phyloP scores from a whole-genome alignment of 2,888 invertebrate genomes.

The Polydrusus cervinus region DNA sequence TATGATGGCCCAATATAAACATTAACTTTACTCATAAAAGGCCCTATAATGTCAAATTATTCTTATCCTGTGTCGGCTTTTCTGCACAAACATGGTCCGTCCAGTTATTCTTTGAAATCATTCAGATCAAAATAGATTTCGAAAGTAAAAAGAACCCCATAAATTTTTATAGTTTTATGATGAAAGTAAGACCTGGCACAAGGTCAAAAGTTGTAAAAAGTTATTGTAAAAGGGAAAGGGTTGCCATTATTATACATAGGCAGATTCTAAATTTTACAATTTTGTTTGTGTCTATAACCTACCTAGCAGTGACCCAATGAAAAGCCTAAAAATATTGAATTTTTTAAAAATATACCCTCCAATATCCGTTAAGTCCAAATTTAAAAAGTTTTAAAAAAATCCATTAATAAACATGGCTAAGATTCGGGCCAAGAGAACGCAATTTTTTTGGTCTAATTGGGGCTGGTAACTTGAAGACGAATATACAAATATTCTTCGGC shows the following conservation, averaged over 20 bases:
- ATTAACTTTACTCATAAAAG: constrained; percentile 30
- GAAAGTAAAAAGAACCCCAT: constrained; percentile 30
- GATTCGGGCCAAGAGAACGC: too few species aligned
- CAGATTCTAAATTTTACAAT: too few species aligned
- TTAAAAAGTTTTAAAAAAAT: too few species aligned
- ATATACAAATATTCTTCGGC: too few species aligned
- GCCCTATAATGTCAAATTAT: constrained; percentile 22
- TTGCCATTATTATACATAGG: constrained; percentile 23
- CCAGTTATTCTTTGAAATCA: constrained; percentile 11
- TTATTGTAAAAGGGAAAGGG: constrained; percentile 32
- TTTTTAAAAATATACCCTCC: too few species aligned
- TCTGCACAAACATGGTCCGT: not conserved
- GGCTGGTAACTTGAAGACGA: too few species aligned
- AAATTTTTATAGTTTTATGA: constrained; percentile 36
- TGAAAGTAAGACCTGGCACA: constrained; percentile 26
- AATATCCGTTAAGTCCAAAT: too few species aligned
- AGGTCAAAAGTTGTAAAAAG: constrained; percentile 33
- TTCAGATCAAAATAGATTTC: not conserved
- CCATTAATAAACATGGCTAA: too few species aligned
- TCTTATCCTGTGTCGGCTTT: constrained; percentile 6
- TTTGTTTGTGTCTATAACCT: too few species aligned
- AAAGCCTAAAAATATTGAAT: too few species aligned
- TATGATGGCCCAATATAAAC: constrained; percentile 36
- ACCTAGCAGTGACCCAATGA: too few species aligned
- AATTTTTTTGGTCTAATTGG: too few species aligned